Base-by-base conservation (phyloP, 2,888 invertebrate genomes). In the Drosophila eohydei region DNA sequence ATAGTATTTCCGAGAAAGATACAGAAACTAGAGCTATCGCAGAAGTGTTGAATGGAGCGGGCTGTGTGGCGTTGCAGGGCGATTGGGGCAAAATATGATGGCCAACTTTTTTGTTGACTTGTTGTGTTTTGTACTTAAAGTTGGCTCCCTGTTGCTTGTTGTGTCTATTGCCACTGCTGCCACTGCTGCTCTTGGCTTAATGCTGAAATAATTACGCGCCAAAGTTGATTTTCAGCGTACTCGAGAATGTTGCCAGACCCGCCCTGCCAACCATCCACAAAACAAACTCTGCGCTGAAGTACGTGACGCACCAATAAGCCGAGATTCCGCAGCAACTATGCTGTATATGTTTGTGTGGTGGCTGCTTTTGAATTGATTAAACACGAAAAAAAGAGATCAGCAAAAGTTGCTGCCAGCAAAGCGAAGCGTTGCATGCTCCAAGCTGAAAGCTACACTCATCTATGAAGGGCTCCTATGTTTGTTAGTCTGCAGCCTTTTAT, bases 191-290 rank as follows among this genome's bases (percentile, higher is more conserved):
- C 57, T 26, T 21, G 58, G 66, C 63, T 66, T 71, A 71, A 83
- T 83, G 51, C 72, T 71, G 78, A 83, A 83, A 84, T 87, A 83
- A 84, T 87, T 87, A 81, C 79, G 62, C 51, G 54, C 26, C 51
- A 74, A 80, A 81, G 73, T 74, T 78, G 78, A 78, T 80, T 71
- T 70, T 56, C 71, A 71, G 59, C 64, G 59, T 69, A 72, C 71
- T 81, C 52, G 60, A 60, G 57, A 30, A 44, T 67, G 38, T 46
- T 64, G 51, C 43, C 44, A 16, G 16, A 40, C 54, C 40, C 36
- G 7, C 44, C 3, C 36, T n/a, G 11, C 34, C 44, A 51, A 7
- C 69, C 52, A 34, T 16, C 43, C 30, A 16, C 61, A 59, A 68
- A 61, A 56, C 69, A 58, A 71, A 64, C 65, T 73, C 56, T 63